Evolutionary conservation across 2,797 vertebrate genomes (phyloP), one percentile per base, ranked within the genome.

Genomic region (Tenualosa thibaudeaui): DNA sequence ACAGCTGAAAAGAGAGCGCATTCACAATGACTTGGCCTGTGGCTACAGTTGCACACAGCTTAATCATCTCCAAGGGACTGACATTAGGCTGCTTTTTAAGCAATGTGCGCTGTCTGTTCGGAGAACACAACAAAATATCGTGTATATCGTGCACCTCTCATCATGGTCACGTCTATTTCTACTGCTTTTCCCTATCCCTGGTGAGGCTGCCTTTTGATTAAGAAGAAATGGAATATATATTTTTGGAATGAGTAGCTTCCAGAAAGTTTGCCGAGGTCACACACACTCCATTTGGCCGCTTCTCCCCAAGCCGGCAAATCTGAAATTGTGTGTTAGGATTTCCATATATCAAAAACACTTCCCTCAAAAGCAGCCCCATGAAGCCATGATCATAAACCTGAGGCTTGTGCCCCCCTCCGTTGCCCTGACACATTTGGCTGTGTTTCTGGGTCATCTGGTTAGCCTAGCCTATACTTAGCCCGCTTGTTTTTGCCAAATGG

Each of bases 331-430:
- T 91, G 90, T 92, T 92, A 92, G 91, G 89, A 92, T 93, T 90
- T 90, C 89, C 91, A 90, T 93, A 94, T 89, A 92, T 93, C 89
- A 94, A 93, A 94, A 92, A 92, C 92, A 92, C 90, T 91, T 91
- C 91, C 90, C 91, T 91, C 89, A 88, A 89, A 84, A 82, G 68
- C 87, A 89, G 85, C 94, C 93, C 82, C 94, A 93, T 85, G 71
- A 89, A 87, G 89, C 90, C 91, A 89, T 89, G 92, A 94, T 94
- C 93, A 91, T 91, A 93, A 92, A 87, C 90, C 89, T 87, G 87
- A 90, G 89, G 88, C 87, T 92, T 92, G 93, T 92, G 92, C 90
- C 92, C 94, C 92, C 89, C 90, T 87, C 85, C 49, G 40, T 37
- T 78, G 92, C 92, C 88, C 92, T 93, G 94, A 93, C 94, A 94